Percentiles rank a stretch among this genome's conserved stretches.
Conservation (phyloP, 2,797 vertebrate species). For the Podarcis siculus region DNA sequence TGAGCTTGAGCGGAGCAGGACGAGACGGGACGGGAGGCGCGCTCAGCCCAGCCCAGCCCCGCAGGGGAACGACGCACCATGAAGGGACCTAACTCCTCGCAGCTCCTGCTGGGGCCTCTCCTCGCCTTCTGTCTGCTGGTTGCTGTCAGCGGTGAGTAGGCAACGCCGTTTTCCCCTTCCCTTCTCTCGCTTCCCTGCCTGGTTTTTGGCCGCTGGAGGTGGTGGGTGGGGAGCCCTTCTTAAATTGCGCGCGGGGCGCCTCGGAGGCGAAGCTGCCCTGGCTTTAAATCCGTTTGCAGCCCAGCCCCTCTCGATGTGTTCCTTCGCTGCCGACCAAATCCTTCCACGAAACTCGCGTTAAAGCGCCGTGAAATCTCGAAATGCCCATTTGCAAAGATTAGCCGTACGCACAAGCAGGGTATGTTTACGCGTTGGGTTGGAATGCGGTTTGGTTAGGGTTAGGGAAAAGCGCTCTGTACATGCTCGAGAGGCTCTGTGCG, state of each 20-base stretch:
- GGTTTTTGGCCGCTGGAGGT: too few relatives aligned
- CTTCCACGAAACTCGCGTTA: not conserved
- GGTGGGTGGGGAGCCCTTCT: not conserved
- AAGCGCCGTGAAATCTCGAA: too few relatives aligned
- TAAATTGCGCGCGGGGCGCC: not conserved
- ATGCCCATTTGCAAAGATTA: too few relatives aligned
- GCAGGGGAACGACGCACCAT: constrained; percentile 36
- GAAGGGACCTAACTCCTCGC: constrained; percentile 3
- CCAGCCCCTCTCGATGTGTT: not conserved
- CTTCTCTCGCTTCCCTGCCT: not conserved
- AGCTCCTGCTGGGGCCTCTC: constrained; percentile 22
- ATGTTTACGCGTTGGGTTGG: too few relatives aligned
- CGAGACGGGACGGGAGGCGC: not conserved
- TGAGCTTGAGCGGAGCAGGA: not conserved
- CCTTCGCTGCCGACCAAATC: not conserved
- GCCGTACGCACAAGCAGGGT: too few relatives aligned
- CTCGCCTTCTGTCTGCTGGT: constrained; percentile 48
- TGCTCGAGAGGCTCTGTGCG: not conserved
- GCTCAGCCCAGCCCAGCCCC: not conserved
- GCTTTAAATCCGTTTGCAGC: not conserved
- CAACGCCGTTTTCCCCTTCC: too few relatives aligned
- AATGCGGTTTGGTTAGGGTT: not conserved
- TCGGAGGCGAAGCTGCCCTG: too few relatives aligned
- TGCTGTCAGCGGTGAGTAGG: constrained; percentile 62
- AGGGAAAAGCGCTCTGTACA: not conserved